phyloP scores from a whole-genome alignment of 2,113 vertebrate genomes.

The Ceuthmochares aereus region DNA sequence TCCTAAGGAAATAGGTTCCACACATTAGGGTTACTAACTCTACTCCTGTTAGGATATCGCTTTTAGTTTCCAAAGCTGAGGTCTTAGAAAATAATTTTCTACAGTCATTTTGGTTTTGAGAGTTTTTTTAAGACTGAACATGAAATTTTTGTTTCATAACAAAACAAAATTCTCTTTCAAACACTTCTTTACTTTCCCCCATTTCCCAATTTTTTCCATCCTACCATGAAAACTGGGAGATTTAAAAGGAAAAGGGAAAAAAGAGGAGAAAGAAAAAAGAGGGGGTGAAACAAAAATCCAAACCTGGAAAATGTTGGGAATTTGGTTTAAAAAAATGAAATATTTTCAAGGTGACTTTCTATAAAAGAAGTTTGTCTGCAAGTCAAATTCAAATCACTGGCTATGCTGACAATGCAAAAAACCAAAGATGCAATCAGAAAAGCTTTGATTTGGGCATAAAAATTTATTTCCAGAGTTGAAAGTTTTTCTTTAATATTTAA shows the following conservation, averaged over 20 bases:
- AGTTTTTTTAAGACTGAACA: background rate
- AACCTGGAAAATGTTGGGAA: background rate
- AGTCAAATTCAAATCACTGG: background rate
- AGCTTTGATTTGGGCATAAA: background rate
- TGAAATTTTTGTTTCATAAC: background rate
- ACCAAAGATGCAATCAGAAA: background rate
- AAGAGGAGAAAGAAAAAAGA: background rate
- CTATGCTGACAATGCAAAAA: background rate
- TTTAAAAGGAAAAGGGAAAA: background rate
- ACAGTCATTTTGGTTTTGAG: background rate
- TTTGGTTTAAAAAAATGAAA: background rate
- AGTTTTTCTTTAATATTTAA: background rate
- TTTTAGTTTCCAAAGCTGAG: background rate
- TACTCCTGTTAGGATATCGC: background rate
- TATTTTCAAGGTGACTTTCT: background rate
- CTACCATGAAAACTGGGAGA: background rate
- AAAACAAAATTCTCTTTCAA: background rate
- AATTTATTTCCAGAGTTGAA: background rate
- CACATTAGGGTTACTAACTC: background rate
- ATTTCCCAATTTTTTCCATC: background rate
- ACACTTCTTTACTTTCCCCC: background rate
- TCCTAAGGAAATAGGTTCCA: background rate
- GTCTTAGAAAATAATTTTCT: background rate
- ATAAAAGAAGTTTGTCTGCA: background rate
- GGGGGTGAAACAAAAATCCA: background rate